A percentile compares a stretch with the other conserved stretches of the same genome.
These are phyloP conservation scores for Diprion similis DNA, from an alignment of 1,140 invertebrate genomes.

Conservation along the genomic window DNA sequence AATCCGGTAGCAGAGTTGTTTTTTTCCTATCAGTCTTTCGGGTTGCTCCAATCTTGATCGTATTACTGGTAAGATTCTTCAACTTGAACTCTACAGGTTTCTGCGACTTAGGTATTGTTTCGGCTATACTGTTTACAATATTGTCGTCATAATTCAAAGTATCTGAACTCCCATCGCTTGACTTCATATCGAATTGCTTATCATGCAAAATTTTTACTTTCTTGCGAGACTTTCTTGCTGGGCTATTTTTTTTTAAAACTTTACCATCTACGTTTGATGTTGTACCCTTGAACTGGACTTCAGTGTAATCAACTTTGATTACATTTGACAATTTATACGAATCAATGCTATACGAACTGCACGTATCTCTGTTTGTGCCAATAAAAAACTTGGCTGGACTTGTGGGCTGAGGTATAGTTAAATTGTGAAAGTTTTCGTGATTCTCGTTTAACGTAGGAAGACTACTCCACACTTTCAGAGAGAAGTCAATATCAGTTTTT, in stretches of 20 bases:
- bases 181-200: slow-evolving; percentile 19
- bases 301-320: slow-evolving; percentile 47
- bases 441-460: slow-evolving; percentile 38
- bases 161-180: slow-evolving; percentile 32
- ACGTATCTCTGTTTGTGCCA: slow-evolving; percentile 18
- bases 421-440: slow-evolving; percentile 14
- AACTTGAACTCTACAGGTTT: slow-evolving; percentile 15
- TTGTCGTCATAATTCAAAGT: slow-evolving; percentile 35
- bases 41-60: slow-evolving; percentile 10
- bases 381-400: slow-evolving; percentile 13
- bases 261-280: slow-evolving; percentile 24
- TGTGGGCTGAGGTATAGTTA: slow-evolving; percentile 17
- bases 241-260: slow-evolving; percentile 16
- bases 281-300: slow-evolving; percentile 29
- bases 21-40: slow-evolving; percentile 26
- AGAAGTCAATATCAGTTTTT: slow-evolving; percentile 3
- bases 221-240: slow-evolving; percentile 18
- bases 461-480: slow-evolving; percentile 47
- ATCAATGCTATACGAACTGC: slow-evolving; percentile 17
- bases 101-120: background rate
- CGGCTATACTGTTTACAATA: slow-evolving; percentile 17
- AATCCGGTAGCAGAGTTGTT: slow-evolving; percentile 37
- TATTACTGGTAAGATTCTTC: slow-evolving; percentile 14
- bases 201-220: slow-evolving; percentile 27
- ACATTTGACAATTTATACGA: slow-evolving; percentile 44